Percentiles rank a stretch among this genome's conserved stretches.
These are phyloP conservation scores for Dallia pectoralis DNA, from an alignment of 2,797 vertebrate species.

Conservation along the genomic window DNA sequence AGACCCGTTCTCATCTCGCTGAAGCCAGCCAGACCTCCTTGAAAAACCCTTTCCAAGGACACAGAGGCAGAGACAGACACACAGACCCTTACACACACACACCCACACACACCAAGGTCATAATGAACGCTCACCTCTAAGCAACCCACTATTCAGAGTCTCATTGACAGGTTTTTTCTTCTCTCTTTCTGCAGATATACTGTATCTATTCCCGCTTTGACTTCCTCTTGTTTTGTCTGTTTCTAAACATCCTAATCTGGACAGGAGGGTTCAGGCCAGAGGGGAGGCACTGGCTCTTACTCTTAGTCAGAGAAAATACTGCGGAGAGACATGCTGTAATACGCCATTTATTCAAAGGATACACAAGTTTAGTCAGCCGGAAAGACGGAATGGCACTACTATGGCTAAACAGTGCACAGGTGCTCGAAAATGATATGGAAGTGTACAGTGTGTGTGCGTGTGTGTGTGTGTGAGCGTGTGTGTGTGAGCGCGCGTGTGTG, in stretches of 20 bases:
- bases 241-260: conserved; percentile 56
- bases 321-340: neutral
- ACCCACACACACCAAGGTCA: conserved; percentile 43
- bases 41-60: conserved; percentile 53
- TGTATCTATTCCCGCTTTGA: conserved; percentile 50
- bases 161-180: conserved; percentile 48
- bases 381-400: conserved; percentile 12
- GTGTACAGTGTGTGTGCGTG: too few relatives aligned
- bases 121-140: conserved; percentile 57
- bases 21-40: conserved; percentile 30
- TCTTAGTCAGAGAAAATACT: neutral
- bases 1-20: conserved; percentile 44
- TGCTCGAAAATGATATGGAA: conserved; percentile 33
- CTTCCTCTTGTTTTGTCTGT: conserved; percentile 51
- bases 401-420: conserved; percentile 44
- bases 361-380: neutral
- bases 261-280: conserved; percentile 49
- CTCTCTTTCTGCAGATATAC: conserved; percentile 43
- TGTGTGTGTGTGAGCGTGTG: conserved; percentile 5
- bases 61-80: conserved; percentile 38
- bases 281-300: conserved; percentile 40
- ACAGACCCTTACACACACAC: conserved; percentile 28
- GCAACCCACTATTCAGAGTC: conserved; percentile 40
- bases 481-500: conserved; percentile 1
- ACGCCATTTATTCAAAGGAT: conserved; percentile 1